phyloP scores from a whole-genome alignment of 2,888 invertebrate genomes.

The Tanytarsus gracilentus region DNA sequence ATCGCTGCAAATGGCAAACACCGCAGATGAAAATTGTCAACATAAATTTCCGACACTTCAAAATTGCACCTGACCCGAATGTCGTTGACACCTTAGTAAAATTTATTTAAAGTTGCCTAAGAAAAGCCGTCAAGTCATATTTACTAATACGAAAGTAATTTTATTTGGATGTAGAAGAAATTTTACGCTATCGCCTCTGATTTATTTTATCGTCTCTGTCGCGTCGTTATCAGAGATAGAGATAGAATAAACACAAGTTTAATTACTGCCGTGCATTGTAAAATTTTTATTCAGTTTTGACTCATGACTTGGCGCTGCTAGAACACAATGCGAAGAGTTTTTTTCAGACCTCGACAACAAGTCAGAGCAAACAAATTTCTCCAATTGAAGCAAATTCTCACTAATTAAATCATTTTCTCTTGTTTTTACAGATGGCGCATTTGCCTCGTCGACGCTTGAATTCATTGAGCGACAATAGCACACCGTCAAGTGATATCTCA shows the following conservation, averaged over 20 bases:
- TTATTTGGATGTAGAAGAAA: too few species aligned
- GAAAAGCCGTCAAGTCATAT: too few species aligned
- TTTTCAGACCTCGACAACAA: constrained; percentile 11
- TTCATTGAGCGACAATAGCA: constrained; percentile 26
- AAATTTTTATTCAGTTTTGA: neutral
- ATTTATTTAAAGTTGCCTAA: too few species aligned
- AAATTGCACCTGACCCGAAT: too few species aligned
- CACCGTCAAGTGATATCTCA: constrained; percentile 20
- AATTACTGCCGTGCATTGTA: neutral
- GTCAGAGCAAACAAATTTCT: neutral
- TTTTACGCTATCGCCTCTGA: too few species aligned
- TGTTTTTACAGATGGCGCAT: constrained; percentile 26
- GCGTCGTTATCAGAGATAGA: constrained; percentile 8
- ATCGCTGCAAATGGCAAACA: too few species aligned
- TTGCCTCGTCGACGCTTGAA: constrained; percentile 24
- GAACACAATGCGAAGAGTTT: constrained; percentile 16
- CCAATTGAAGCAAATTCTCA: constrained; percentile 1
- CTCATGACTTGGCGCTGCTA: neutral
- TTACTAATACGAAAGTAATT: too few species aligned
- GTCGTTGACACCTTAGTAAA: too few species aligned
- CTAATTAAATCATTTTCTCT: neutral
- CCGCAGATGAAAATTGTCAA: too few species aligned
- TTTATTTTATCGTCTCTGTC: neutral
- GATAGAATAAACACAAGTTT: neutral
- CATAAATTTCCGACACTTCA: too few species aligned